Percentiles rank a stretch among this genome's conserved stretches.
Conservation (phyloP, 2,797 vertebrate species). For the Echiichthys vipera region DNA sequence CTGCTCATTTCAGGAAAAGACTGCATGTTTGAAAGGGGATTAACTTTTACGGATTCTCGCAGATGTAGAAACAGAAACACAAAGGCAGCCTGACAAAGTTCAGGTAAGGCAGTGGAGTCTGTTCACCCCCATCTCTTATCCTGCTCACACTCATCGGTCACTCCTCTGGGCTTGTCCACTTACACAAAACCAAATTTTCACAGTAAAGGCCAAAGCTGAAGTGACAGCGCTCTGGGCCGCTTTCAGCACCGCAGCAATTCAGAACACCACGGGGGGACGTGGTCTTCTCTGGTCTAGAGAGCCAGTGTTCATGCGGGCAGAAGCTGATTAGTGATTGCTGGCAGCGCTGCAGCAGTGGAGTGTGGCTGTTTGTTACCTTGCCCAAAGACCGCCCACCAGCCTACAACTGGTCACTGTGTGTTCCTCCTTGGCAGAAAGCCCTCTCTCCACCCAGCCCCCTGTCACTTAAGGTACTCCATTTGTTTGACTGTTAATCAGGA, state of each 20-base stretch:
- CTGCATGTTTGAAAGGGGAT: too few species aligned
- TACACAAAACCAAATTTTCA: slow-evolving; percentile 12
- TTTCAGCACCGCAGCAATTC: slow-evolving; percentile 22
- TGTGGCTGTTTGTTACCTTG: slow-evolving; percentile 41
- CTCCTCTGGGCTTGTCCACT: slow-evolving; percentile 10
- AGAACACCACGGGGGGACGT: slow-evolving; percentile 3
- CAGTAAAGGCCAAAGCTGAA: slow-evolving; percentile 16
- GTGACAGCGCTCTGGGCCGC: neutral
- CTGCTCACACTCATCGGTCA: slow-evolving; percentile 19
- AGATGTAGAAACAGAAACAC: slow-evolving; percentile 16
- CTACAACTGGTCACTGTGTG: slow-evolving; percentile 13
- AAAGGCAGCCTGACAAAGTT: neutral
- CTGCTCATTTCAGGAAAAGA: too few species aligned
- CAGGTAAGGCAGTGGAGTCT: neutral
- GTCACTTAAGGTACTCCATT: slow-evolving; percentile 16
- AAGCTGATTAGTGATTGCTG: slow-evolving; percentile 49
- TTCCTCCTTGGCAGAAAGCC: slow-evolving; percentile 3
- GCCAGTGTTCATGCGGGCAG: slow-evolving; percentile 33
- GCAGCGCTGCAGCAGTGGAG: slow-evolving; percentile 26
- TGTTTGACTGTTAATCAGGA: slow-evolving; percentile 1
- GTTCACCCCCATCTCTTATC: slow-evolving; percentile 23
- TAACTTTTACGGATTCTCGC: neutral
- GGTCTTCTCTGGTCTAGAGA: slow-evolving; percentile 10
- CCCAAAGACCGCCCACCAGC: slow-evolving; percentile 40
- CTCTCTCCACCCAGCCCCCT: neutral